Conservation (phyloP, 2,888 invertebrate species). For the Noctua pronuba region DNA sequence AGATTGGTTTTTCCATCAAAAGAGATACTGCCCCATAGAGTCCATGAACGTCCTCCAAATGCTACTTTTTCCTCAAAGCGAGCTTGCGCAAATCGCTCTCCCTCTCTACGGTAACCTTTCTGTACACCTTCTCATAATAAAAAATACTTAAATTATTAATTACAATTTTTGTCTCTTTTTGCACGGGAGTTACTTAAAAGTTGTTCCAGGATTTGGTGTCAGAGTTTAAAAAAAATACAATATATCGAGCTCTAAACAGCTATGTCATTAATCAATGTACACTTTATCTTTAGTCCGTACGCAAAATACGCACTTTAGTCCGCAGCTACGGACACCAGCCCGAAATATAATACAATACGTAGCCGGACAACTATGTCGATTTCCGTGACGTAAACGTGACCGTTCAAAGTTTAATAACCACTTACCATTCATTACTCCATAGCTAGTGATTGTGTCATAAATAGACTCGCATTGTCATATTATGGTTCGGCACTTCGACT, state of each 20-base stretch:
- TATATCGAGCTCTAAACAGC: background rate
- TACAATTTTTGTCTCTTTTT: too few species aligned
- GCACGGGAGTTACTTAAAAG: background rate
- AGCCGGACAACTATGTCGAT: conserved; percentile 1
- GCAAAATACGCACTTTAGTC: background rate
- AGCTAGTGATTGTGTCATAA: background rate
- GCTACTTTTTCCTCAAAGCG: too few species aligned
- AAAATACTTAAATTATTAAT: too few species aligned
- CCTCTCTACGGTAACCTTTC: too few species aligned
- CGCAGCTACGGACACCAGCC: background rate
- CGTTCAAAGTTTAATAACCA: conserved; percentile 29
- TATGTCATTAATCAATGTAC: too few species aligned
- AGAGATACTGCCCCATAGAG: too few species aligned
- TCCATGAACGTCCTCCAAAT: too few species aligned
- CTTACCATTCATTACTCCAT: conserved; percentile 4
- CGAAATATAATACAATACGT: background rate
- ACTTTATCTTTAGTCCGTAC: too few species aligned
- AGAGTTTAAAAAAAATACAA: background rate
- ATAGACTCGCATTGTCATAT: background rate
- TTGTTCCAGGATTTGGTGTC: background rate
- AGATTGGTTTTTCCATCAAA: too few species aligned
- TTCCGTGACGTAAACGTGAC: conserved; percentile 4
- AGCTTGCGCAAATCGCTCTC: too few species aligned
- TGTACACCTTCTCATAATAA: too few species aligned
- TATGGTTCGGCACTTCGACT: background rate